Conservation (phyloP, 1,140 invertebrate genomes). For the Diabrotica undecimpunctata region DNA sequence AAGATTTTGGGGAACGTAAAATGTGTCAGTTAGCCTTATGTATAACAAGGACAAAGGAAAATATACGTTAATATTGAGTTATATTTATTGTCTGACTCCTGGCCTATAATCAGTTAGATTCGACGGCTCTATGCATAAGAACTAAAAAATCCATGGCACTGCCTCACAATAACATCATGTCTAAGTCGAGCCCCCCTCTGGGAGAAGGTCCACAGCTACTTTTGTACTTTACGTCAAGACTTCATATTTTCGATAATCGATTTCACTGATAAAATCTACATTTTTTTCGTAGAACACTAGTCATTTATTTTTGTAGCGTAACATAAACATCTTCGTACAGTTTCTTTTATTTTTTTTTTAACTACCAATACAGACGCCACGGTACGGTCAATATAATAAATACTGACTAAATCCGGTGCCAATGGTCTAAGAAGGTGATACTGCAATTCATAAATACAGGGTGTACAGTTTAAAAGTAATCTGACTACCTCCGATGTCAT, state of each 20-base stretch:
- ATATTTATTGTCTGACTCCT: background rate
- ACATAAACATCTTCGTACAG: constrained; percentile 1
- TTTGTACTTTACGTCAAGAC: constrained; percentile 3
- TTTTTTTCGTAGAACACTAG: constrained; percentile 7
- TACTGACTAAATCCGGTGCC: background rate
- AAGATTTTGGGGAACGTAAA: too few relatives aligned
- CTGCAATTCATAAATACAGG: too few relatives aligned
- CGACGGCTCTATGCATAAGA: background rate
- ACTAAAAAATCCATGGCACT: background rate
- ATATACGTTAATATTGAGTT: background rate
- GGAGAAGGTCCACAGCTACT: constrained; percentile 1
- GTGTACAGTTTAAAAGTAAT: too few relatives aligned
- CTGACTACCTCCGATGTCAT: too few relatives aligned
- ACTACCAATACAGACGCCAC: background rate
- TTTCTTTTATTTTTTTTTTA: background rate
- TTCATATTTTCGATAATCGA: constrained; percentile 12
- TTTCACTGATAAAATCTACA: constrained; percentile 9
- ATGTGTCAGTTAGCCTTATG: too few relatives aligned
- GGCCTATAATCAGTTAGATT: background rate
- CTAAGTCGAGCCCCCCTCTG: background rate
- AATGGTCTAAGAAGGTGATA: background rate
- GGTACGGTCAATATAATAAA: background rate
- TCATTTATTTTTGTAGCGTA: background rate
- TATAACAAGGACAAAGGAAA: too few relatives aligned
- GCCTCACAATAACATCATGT: constrained; percentile 2